A percentile compares a stretch with the other conserved stretches of the same genome.
These are phyloP conservation scores for Melanotaenia maccullochi DNA, from an alignment of 2,797 vertebrate species.

Conservation along the genomic window DNA sequence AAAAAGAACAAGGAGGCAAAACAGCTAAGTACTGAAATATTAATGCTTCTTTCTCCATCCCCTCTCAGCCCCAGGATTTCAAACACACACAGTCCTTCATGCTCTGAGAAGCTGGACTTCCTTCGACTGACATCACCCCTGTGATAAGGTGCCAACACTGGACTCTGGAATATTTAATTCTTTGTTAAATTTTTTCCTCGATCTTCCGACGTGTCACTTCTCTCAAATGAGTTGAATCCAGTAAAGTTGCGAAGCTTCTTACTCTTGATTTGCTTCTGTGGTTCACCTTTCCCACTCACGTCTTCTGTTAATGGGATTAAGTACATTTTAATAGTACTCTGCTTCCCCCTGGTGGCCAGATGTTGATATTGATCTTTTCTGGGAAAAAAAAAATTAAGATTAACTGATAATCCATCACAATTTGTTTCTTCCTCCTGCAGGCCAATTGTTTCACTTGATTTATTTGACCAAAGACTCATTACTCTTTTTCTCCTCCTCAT, in stretches of 20 bases:
- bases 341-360: slow-evolving; percentile 69
- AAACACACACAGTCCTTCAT: slow-evolving; percentile 98
- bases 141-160: slow-evolving; percentile 66
- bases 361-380: slow-evolving; percentile 15
- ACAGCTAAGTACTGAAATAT: background rate
- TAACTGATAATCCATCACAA: background rate
- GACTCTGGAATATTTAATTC: slow-evolving; percentile 19
- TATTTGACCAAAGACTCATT: background rate
- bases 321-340: slow-evolving; percentile 44
- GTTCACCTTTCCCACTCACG: slow-evolving; percentile 31
- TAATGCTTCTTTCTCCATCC: slow-evolving; percentile 17
- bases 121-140: slow-evolving; percentile 14
- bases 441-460: slow-evolving; percentile 29
- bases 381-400: slow-evolving; percentile 2
- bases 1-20: background rate
- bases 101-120: slow-evolving; percentile 79
- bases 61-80: slow-evolving; percentile 87
- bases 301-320: slow-evolving; percentile 38
- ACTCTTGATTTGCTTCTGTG: slow-evolving; percentile 44
- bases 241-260: slow-evolving; percentile 34
- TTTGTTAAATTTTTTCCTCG: background rate
- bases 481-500: too few relatives aligned
- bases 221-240: slow-evolving; percentile 21
- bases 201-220: slow-evolving; percentile 37
- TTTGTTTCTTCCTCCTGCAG: slow-evolving; percentile 39